These are phyloP conservation scores for Marcusenius ussheri DNA, from an alignment of 2,113 vertebrate species.

Conservation along the genomic window DNA sequence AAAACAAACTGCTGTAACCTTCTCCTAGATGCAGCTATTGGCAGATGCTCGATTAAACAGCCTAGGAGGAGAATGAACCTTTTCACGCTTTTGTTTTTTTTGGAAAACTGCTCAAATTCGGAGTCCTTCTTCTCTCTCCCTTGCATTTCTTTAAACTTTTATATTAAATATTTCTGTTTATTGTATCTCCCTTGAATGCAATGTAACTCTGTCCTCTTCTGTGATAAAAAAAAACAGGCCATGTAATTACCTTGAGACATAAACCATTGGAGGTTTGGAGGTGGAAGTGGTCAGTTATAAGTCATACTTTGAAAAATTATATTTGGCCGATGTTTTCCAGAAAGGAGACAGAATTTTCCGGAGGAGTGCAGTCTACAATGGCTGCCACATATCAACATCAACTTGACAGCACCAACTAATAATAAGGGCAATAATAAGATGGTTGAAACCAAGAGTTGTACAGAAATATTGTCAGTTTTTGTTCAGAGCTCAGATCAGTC, in stretches of 20 bases:
- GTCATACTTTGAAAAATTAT: background rate
- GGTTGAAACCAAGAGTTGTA: background rate
- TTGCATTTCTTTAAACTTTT: constrained; percentile 22
- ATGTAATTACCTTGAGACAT: background rate
- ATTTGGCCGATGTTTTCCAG: background rate
- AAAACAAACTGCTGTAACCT: constrained; percentile 15
- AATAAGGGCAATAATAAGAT: background rate
- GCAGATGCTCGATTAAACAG: constrained; percentile 40
- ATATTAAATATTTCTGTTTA: constrained; percentile 25
- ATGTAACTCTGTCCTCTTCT: background rate
- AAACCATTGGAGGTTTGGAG: no score
- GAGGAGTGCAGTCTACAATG: background rate
- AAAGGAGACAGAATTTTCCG: background rate
- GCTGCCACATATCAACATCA: background rate
- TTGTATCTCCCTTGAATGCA: constrained; percentile 39
- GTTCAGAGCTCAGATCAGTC: background rate
- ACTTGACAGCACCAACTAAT: background rate
- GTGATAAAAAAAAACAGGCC: background rate
- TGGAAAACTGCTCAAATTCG: constrained; percentile 23
- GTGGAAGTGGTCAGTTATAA: background rate
- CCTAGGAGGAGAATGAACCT: constrained; percentile 45
- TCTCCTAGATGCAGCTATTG: constrained; percentile 26
- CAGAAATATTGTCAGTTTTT: background rate
- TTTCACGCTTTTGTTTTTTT: constrained; percentile 45
- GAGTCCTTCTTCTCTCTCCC: background rate